These are phyloP conservation scores for Tachina lurida DNA, from an alignment of 2,888 invertebrate species.

Conservation along the genomic window DNA sequence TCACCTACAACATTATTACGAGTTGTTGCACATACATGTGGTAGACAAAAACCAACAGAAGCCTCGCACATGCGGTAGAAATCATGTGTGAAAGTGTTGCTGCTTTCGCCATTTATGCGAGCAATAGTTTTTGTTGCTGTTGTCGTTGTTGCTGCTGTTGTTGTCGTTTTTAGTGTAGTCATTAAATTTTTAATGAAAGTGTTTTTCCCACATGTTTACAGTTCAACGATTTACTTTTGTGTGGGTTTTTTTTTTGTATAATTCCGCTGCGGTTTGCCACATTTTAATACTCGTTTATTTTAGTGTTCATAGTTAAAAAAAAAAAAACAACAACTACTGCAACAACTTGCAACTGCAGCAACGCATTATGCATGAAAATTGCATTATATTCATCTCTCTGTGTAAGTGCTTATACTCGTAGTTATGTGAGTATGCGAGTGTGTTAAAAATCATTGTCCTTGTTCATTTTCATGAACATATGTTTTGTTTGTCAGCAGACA, in stretches of 20 bases:
- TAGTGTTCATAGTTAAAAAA: constrained; percentile 60
- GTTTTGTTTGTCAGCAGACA: constrained; percentile 63
- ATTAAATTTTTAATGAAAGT: constrained; percentile 78
- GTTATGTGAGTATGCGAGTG: constrained; percentile 14
- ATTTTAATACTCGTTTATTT: constrained; percentile 69
- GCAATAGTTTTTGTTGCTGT: constrained; percentile 40
- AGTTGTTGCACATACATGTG: constrained; percentile 44
- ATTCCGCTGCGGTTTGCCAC: constrained; percentile 73
- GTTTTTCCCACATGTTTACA: constrained; percentile 77
- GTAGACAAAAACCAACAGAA: constrained; percentile 13
- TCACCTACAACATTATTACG: constrained; percentile 64
- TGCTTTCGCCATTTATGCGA: constrained; percentile 21
- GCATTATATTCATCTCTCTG: constrained; percentile 10
- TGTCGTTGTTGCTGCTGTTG: constrained; percentile 48
- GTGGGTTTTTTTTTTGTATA: constrained; percentile 66
- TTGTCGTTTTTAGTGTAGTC: constrained; percentile 60
- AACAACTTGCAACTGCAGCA: constrained; percentile 14
- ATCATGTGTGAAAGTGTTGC: constrained; percentile 29
- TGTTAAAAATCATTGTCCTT: constrained; percentile 68
- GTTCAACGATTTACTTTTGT: constrained; percentile 74
- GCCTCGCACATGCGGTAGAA: constrained; percentile 41
- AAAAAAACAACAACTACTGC: not conserved
- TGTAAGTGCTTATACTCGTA: not conserved
- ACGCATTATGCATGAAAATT: constrained; percentile 47
- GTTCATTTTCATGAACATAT: constrained; percentile 69